Conservation (phyloP, 1,140 invertebrate species). For the Goniozus legneri region DNA sequence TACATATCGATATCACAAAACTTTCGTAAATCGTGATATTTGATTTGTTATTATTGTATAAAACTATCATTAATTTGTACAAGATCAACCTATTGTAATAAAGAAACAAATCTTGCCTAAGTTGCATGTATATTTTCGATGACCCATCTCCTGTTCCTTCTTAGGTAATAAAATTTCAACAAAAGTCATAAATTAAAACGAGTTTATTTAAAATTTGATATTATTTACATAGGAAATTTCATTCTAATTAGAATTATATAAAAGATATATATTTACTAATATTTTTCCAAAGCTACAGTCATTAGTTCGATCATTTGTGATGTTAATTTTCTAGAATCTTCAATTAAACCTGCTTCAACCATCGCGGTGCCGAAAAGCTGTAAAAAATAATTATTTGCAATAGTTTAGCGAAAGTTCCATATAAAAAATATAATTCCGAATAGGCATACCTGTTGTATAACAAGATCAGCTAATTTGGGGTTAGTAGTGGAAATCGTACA, state of each 20-base stretch:
- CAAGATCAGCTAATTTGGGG: constrained; percentile 75
- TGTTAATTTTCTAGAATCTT: constrained; percentile 84
- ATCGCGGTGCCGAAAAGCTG: constrained; percentile 91
- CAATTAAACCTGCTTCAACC: constrained; percentile 90
- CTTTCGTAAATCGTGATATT: constrained; percentile 41
- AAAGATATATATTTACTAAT: constrained; percentile 48
- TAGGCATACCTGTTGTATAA: constrained; percentile 78
- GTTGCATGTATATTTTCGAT: too few relatives aligned
- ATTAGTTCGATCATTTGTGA: constrained; percentile 85
- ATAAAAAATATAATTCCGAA: background rate
- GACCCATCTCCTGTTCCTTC: too few relatives aligned
- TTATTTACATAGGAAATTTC: background rate
- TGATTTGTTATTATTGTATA: constrained; percentile 46
- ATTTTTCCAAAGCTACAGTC: constrained; percentile 77
- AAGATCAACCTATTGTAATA: constrained; percentile 51
- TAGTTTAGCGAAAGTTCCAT: constrained; percentile 2
- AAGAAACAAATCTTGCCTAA: constrained; percentile 52
- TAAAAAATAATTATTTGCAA: constrained; percentile 23
- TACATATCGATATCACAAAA: constrained; percentile 49
- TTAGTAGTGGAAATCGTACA: constrained; percentile 70
- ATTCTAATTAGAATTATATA: constrained; percentile 1
- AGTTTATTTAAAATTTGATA: too few relatives aligned
- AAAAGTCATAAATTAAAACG: too few relatives aligned
- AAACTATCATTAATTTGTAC: constrained; percentile 52
- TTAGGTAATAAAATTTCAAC: too few relatives aligned